phyloP scores from a whole-genome alignment of 2,797 vertebrate species.

The Trematomus bernacchii region DNA sequence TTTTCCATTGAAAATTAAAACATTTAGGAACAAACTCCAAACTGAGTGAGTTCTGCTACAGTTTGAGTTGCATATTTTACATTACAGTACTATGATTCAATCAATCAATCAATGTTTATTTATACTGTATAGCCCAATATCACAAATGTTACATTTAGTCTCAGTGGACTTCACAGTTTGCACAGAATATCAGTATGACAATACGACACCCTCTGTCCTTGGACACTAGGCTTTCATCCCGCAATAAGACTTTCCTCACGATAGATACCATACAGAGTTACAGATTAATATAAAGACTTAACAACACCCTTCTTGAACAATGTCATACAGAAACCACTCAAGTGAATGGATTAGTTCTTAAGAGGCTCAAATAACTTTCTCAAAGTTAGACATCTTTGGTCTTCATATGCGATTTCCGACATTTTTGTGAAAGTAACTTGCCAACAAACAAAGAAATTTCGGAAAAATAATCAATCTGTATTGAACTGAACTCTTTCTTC shows the following conservation, averaged over 20 bases:
- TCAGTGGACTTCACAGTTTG: too few species aligned
- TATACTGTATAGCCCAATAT: too few species aligned
- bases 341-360: neutral
- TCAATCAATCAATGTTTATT: too few species aligned
- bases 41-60: neutral
- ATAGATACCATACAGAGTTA: neutral
- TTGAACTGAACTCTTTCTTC: too few species aligned
- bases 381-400: neutral
- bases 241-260: neutral
- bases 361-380: too few species aligned
- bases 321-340: neutral
- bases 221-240: neutral
- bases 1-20: neutral
- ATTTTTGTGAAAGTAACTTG: neutral
- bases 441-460: neutral
- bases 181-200: too few species aligned
- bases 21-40: neutral
- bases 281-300: neutral
- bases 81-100: neutral
- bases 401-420: neutral
- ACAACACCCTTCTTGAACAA: fast-evolving
- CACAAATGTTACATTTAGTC: too few species aligned
- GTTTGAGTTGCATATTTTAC: too few species aligned
- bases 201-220: too few species aligned
- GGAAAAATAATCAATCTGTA: neutral